phyloP scores from a whole-genome alignment of 2,888 invertebrate species.

The Tillus elongatus region DNA sequence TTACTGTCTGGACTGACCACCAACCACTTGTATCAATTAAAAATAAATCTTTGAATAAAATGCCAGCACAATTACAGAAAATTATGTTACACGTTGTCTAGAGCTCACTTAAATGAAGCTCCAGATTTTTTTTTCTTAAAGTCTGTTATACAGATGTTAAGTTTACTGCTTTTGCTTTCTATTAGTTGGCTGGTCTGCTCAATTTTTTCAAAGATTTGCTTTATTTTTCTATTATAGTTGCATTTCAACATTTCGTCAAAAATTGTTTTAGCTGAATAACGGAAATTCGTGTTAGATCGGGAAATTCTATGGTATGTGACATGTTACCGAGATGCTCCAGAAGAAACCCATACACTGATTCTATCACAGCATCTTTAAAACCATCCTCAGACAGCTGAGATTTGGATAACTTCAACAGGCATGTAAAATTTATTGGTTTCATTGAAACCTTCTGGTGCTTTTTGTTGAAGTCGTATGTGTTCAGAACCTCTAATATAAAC shows the following conservation, averaged over 20 bases:
- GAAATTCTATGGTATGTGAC: conserved; percentile 70
- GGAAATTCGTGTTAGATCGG: conserved; percentile 70
- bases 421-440: conserved; percentile 81
- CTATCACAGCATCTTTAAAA: conserved; percentile 79
- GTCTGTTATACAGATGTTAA: conserved; percentile 61
- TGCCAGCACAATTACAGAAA: too few species aligned
- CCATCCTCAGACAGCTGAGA: conserved; percentile 78
- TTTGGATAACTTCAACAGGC: conserved; percentile 77
- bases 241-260: conserved; percentile 67
- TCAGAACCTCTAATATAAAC: conserved; percentile 71
- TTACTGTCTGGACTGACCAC: too few species aligned
- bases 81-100: too few species aligned
- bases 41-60: too few species aligned
- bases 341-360: conserved; percentile 64
- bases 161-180: conserved; percentile 61
- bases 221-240: conserved; percentile 78
- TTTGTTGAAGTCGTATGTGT: conserved; percentile 74
- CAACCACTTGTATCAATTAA: too few species aligned
- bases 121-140: conserved; percentile 54
- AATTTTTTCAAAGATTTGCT: conserved; percentile 78
- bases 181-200: conserved; percentile 72
- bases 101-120: too few species aligned
- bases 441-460: conserved; percentile 77
- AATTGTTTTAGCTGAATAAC: conserved; percentile 76
- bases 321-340: conserved; percentile 67